Conservation (phyloP, 2,797 vertebrate species). For the Onychomys torridus region DNA sequence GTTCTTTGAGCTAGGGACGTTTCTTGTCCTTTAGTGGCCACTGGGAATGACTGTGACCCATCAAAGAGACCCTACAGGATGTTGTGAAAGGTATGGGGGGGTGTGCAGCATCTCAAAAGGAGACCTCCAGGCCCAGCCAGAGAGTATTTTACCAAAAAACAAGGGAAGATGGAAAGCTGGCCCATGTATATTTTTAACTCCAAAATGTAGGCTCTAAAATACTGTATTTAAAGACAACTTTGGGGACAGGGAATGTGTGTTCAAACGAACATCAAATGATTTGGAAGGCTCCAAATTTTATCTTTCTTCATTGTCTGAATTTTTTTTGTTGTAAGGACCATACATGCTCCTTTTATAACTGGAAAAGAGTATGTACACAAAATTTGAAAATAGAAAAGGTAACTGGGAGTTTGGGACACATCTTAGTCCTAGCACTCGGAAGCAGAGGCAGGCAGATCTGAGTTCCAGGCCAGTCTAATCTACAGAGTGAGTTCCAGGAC, state of each 20-base stretch:
- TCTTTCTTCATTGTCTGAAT: not conserved
- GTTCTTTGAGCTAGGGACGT: constrained; percentile 73
- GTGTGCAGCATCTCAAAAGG: not conserved
- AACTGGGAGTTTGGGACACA: fast-evolving
- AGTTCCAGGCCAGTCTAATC: not conserved
- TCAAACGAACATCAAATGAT: not conserved
- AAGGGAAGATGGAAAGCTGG: not conserved
- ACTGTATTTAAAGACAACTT: not conserved
- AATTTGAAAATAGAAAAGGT: constrained; percentile 42
- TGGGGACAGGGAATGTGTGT: not conserved
- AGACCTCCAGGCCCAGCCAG: not conserved
- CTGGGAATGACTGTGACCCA: not conserved
- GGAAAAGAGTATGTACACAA: not conserved
- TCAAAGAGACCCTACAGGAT: constrained; percentile 50
- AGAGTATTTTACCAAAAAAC: constrained; percentile 14
- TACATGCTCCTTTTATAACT: not conserved
- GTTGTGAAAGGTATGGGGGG: not conserved
- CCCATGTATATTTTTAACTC: not conserved
- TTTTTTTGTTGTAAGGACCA: not conserved
- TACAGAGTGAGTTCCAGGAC: not conserved
- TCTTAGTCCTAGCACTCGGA: not conserved
- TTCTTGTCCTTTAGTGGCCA: constrained; percentile 60
- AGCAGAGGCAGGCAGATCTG: not conserved
- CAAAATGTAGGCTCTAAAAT: constrained; percentile 2
- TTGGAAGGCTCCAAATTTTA: not conserved